A percentile compares a stretch with the other conserved stretches of the same genome.
Conservation (phyloP, 2,888 invertebrate species). For the Elysia crispata region DNA sequence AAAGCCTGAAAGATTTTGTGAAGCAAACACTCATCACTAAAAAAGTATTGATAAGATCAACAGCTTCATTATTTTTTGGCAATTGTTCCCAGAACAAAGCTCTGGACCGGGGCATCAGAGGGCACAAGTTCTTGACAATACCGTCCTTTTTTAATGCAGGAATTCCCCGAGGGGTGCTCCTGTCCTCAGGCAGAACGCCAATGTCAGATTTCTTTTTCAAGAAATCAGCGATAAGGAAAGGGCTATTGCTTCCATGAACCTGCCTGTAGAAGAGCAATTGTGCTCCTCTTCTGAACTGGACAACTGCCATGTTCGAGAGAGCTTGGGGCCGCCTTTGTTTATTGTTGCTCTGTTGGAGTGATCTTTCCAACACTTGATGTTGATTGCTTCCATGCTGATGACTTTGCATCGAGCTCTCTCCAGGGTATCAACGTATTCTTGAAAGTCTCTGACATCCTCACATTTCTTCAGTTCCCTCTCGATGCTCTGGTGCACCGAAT, state of each 20-base stretch:
- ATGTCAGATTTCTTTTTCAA: conserved; percentile 6
- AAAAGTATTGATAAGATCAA: neutral
- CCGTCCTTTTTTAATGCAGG: neutral
- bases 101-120: conserved; percentile 11
- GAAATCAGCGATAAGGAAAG: neutral
- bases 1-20: neutral
- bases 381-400: neutral
- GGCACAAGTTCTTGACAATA: neutral
- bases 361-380: neutral
- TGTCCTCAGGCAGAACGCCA: conserved; percentile 1
- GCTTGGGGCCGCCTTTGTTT: conserved; percentile 2
- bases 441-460: conserved; percentile 6
- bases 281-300: conserved; percentile 10
- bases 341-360: neutral
- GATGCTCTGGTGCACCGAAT: neutral
- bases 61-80: neutral
- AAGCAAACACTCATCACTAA: neutral
- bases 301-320: conserved; percentile 9
- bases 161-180: neutral
- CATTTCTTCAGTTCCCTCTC: conserved; percentile 1
- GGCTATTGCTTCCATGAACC: neutral
- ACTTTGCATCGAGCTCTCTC: conserved; percentile 1
- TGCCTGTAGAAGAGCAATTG: neutral
- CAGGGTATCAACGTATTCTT: neutral
- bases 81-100: conserved; percentile 12